Evolutionary conservation across 92 coral and sea anemone genomes (phyloP), one percentile per base, ranked within the genome.

Genomic region (Phenganax marumi): DNA sequence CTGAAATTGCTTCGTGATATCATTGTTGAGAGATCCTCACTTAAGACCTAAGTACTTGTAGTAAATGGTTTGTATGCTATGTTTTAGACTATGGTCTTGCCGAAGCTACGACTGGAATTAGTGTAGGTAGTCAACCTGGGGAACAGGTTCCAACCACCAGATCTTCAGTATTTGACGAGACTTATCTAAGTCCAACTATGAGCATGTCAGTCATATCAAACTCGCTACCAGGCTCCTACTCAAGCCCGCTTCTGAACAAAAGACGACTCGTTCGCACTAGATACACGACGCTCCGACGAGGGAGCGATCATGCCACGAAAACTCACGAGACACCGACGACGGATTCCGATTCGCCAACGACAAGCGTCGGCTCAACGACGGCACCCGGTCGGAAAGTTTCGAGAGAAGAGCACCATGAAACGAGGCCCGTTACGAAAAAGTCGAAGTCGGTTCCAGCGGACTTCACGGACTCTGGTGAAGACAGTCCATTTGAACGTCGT

Each of bases 101-200:
- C 6, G 99, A 96, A 75, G 97, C 99, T 13, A 91, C 99, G 3
- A 96, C 99, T 7, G 99, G 99, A 0, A 96, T 96, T 43, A 92
- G 99, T 58, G 97, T 96, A 1, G 99, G 97, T 21, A 96, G 99
- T 73, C 99, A 96, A 69, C 99, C 99, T 0, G 91, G 97, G 39
- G 78, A 92, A 10, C 90, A 87, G 8, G 88, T 96, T 14, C 99
- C 99, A 52, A 92, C 85, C 49, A 92, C 97, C 12, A 89, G 91
- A 79, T 87, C 92, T 21, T 68, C 86, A 11, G 50, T 76, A 25
- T 80, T 72, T 16, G 86, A 80, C 50, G 85, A 84, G 26, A 51
- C 86, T n/a, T 50, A 77, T 25, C 63, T 61, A 57, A 78, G 83
- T 22, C 22, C 83, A 18, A 78, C 83, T 0, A 78, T 51, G 57